Evolutionary conservation across 2,113 vertebrate species (phyloP).

Genomic region (Vidua chalybeata): DNA sequence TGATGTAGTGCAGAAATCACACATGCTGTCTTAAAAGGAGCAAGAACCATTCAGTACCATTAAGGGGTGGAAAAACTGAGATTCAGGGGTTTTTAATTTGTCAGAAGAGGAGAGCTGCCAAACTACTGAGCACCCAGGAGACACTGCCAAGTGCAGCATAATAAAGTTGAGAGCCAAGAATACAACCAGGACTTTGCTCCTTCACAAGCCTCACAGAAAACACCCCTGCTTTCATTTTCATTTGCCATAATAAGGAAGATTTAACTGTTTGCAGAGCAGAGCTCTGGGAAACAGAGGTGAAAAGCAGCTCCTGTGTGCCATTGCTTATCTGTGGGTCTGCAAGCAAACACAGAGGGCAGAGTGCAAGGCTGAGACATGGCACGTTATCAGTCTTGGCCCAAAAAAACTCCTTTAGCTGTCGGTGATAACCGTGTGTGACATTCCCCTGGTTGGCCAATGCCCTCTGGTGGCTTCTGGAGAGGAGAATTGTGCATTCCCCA

Average conservation of each 20-base stretch:
- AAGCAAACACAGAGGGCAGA: background rate
- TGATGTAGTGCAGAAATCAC: background rate
- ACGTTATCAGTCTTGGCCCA: background rate
- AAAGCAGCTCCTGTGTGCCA: background rate
- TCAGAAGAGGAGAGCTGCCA: background rate
- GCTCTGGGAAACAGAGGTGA: background rate
- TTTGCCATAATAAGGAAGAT: background rate
- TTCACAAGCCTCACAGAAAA: background rate
- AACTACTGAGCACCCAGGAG: background rate
- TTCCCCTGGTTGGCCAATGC: background rate
- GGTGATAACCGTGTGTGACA: rapidly evolving
- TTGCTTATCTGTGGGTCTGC: background rate
- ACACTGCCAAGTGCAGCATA: background rate
- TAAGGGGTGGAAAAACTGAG: background rate
- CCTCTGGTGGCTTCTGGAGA: slow-evolving; percentile 22
- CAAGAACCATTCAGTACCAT: background rate
- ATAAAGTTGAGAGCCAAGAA: background rate
- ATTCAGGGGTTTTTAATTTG: background rate
- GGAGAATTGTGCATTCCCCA: background rate
- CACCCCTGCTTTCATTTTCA: background rate
- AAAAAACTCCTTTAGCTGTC: background rate
- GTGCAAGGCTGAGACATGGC: background rate
- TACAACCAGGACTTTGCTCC: background rate
- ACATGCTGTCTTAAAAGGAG: background rate
- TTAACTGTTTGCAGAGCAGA: background rate